Conservation (phyloP, 2,113 vertebrate genomes). For the Zosterops pallidus region DNA sequence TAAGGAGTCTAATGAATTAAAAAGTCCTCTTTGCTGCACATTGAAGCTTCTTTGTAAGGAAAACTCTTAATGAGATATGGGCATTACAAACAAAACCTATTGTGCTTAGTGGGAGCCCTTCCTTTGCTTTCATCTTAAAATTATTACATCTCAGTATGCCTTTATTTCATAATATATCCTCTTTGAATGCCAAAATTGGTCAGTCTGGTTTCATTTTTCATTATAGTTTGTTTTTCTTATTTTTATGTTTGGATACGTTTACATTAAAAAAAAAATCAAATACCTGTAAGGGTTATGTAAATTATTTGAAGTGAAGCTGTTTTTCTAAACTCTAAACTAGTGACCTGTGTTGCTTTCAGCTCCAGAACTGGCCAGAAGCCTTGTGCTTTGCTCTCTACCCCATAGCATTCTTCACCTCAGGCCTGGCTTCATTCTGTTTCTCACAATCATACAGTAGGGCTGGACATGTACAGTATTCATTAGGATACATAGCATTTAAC, state of each 20-base stretch:
- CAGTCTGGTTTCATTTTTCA: background rate
- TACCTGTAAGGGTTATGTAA: background rate
- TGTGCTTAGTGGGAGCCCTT: background rate
- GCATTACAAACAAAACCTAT: background rate
- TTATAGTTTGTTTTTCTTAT: background rate
- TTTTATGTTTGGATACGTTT: background rate
- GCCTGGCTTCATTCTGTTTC: background rate
- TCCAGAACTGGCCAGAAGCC: background rate
- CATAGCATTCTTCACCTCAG: background rate
- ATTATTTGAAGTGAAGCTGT: background rate
- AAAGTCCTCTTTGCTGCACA: background rate
- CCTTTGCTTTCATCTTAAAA: slow-evolving; percentile 25
- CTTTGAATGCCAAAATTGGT: background rate
- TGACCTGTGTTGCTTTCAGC: background rate
- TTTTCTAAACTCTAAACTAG: background rate
- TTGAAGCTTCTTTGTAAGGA: background rate
- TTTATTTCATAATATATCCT: background rate
- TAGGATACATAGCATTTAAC: background rate
- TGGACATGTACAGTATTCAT: background rate
- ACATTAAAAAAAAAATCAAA: background rate
- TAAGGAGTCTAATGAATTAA: background rate
- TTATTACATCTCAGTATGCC: background rate
- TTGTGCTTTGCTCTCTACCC: background rate
- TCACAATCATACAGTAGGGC: background rate
- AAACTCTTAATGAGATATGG: background rate